phyloP scores from a whole-genome alignment of 1,140 invertebrate species.

The Zaprionus camerounensis region DNA sequence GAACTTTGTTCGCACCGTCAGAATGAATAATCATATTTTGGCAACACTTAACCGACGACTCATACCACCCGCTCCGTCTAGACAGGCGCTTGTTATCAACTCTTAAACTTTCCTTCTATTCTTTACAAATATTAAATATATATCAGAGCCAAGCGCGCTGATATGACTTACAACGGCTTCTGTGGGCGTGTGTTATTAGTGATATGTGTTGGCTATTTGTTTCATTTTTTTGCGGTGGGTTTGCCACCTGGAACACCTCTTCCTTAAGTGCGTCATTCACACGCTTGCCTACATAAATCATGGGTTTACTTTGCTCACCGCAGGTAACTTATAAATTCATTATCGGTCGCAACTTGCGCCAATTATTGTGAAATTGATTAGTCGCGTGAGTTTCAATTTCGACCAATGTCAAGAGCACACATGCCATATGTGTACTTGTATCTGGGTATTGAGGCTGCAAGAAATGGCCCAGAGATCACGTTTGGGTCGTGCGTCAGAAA shows the following conservation, averaged over 20 bases:
- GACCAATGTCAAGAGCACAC: slow-evolving; percentile 37
- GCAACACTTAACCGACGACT: not conserved
- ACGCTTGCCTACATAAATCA: slow-evolving; percentile 24
- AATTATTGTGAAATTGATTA: slow-evolving; percentile 22
- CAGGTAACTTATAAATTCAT: slow-evolving; percentile 17
- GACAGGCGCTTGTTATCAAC: slow-evolving; percentile 26
- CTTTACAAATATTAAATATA: slow-evolving; percentile 35
- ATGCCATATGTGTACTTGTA: not conserved
- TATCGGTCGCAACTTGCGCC: slow-evolving; percentile 20
- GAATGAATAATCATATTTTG: slow-evolving; percentile 21
- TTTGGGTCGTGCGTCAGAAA: slow-evolving; percentile 30
- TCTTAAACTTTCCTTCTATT: not conserved
- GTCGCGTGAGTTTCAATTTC: not conserved
- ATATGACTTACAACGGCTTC: slow-evolving; percentile 53
- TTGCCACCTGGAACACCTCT: not conserved
- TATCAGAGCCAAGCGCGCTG: slow-evolving; percentile 33
- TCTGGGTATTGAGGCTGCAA: not conserved
- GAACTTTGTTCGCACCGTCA: slow-evolving; percentile 23
- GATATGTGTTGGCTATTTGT: slow-evolving; percentile 26
- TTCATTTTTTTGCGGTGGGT: slow-evolving; percentile 13
- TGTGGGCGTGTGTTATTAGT: slow-evolving; percentile 27
- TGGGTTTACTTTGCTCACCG: slow-evolving; percentile 16
- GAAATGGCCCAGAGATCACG: slow-evolving; percentile 32
- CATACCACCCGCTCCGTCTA: not conserved
- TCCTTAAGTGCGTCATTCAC: slow-evolving; percentile 14